Conservation (phyloP, 2,113 vertebrate species). For the Phainopepla nitens region DNA sequence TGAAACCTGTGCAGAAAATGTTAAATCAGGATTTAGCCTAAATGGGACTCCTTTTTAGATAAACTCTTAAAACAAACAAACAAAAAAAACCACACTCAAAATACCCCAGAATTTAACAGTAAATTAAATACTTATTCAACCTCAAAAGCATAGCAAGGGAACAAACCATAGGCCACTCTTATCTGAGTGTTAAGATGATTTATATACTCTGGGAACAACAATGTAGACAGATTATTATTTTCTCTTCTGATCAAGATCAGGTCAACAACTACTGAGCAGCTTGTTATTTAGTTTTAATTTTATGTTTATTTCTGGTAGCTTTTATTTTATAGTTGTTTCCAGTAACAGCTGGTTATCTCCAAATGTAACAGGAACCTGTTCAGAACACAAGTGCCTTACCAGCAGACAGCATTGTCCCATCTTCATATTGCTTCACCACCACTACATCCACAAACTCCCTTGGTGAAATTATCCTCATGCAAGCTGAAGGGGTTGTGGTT, state of each 20-base stretch:
- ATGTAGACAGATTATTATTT: neutral
- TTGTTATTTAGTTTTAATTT: neutral
- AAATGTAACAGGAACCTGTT: rapidly evolving
- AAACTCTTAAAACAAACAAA: neutral
- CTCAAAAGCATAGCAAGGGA: neutral
- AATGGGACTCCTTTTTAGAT: neutral
- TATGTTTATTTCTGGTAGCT: neutral
- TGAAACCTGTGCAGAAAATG: neutral
- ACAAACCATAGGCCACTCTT: neutral
- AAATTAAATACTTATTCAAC: neutral
- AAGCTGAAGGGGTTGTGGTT: conserved; percentile 87
- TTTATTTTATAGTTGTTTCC: neutral
- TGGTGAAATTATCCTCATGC: conserved; percentile 92
- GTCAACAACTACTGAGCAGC: neutral
- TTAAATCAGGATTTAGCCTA: neutral
- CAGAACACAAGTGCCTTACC: conserved; percentile 69
- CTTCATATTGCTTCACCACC: conserved; percentile 81
- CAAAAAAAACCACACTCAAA: neutral
- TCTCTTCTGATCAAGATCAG: neutral
- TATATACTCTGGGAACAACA: neutral
- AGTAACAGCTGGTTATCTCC: neutral
- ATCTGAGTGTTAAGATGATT: neutral
- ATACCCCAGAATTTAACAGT: neutral
- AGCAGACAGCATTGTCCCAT: conserved; percentile 85
- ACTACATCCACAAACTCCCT: conserved; percentile 93